Conservation (phyloP, 2,888 invertebrate species). For the Baronia brevicornis region DNA sequence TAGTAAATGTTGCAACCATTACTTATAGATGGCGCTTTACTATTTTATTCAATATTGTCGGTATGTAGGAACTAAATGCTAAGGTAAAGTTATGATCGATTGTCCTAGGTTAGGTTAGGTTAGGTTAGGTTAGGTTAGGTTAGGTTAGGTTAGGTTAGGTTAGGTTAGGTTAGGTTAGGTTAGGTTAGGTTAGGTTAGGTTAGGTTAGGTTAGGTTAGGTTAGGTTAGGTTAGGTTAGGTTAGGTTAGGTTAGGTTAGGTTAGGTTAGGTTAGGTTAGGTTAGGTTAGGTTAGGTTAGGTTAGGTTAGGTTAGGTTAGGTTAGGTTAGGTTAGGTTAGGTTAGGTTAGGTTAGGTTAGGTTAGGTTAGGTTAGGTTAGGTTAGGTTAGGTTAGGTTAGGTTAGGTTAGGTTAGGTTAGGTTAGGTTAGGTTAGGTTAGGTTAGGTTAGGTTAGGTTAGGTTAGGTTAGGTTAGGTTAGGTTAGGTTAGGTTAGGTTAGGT, state of each 20-base stretch:
- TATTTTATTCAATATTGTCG: background rate
- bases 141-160: conserved; percentile 23
- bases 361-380: conserved; percentile 8
- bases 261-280: conserved; percentile 16
- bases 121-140: conserved; percentile 20
- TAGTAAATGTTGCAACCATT: no score
- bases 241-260: conserved; percentile 14
- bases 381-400: conserved; percentile 16
- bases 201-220: conserved; percentile 15
- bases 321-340: conserved; percentile 19
- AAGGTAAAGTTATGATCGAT: background rate
- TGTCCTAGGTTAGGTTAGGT: conserved; percentile 15
- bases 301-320: conserved; percentile 21
- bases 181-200: conserved; percentile 13
- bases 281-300: conserved; percentile 17
- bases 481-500: conserved; percentile 17
- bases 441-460: conserved; percentile 16
- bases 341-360: conserved; percentile 20
- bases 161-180: conserved; percentile 11
- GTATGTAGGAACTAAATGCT: background rate
- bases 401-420: conserved; percentile 18
- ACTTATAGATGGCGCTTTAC: no score
- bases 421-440: conserved; percentile 13
- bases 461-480: conserved; percentile 18
- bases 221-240: conserved; percentile 12